phyloP scores from a whole-genome alignment of 1,140 invertebrate genomes.

The Ladona fulva region DNA sequence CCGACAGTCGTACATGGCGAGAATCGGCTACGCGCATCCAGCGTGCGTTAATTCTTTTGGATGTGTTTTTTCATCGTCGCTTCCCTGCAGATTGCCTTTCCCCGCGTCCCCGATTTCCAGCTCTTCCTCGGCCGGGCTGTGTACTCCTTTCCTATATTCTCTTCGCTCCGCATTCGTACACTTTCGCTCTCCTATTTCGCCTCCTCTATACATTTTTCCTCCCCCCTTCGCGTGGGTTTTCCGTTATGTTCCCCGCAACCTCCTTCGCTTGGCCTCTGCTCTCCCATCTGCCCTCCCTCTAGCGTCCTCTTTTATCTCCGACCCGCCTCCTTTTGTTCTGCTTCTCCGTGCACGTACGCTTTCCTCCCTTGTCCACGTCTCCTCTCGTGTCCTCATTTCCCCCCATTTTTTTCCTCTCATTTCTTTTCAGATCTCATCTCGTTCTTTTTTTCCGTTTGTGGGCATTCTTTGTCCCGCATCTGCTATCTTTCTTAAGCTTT shows the following conservation, averaged over 20 bases:
- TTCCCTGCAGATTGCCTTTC: background rate
- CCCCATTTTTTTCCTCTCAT: background rate
- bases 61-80: too few species aligned
- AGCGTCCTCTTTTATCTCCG: background rate
- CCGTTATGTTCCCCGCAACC: background rate
- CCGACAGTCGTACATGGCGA: too few species aligned
- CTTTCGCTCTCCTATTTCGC: background rate
- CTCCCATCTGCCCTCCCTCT: background rate
- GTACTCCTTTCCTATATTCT: background rate
- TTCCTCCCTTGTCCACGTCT: constrained; percentile 6
- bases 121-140: background rate
- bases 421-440: background rate
- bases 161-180: too few species aligned
- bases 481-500: background rate
- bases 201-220: background rate
- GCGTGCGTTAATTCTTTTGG: too few species aligned
- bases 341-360: background rate
- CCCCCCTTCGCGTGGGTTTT: background rate
- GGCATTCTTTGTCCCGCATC: background rate
- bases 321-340: background rate
- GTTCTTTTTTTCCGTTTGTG: background rate
- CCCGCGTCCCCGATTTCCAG: background rate
- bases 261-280: background rate
- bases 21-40: too few species aligned
- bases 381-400: background rate